Conservation (phyloP, 2,797 vertebrate species). For the Yasuhikotakia modesta region DNA sequence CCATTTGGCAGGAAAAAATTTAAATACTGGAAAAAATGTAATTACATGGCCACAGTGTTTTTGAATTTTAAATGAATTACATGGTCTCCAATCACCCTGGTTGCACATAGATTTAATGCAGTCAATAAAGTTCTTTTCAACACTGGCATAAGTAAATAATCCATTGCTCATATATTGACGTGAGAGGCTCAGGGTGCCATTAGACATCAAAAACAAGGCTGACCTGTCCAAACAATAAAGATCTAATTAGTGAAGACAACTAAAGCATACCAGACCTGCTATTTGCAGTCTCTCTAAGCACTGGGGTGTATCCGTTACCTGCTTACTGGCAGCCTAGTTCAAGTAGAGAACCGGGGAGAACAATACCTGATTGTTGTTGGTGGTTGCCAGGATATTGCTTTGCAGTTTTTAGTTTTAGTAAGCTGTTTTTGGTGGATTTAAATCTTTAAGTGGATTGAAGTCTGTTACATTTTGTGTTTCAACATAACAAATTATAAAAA, state of each 20-base stretch:
- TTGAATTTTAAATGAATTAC: too few relatives aligned
- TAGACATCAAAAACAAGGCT: conserved; percentile 68
- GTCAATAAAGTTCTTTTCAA: conserved; percentile 63
- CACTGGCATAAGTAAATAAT: conserved; percentile 63
- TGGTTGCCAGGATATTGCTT: too few relatives aligned
- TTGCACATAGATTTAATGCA: conserved; percentile 33
- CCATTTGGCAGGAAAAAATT: too few relatives aligned
- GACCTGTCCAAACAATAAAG: conserved; percentile 66
- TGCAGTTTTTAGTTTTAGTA: too few relatives aligned
- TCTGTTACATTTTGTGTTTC: too few relatives aligned
- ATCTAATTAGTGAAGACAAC: conserved; percentile 72
- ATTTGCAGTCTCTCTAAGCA: conserved; percentile 53
- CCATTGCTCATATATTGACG: conserved; percentile 62
- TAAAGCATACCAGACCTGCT: conserved; percentile 58
- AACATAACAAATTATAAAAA: too few relatives aligned
- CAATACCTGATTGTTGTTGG: too few relatives aligned
- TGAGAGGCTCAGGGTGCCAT: conserved; percentile 54
- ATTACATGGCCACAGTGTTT: too few relatives aligned
- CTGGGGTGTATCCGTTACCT: conserved; percentile 64
- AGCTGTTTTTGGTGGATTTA: too few relatives aligned
- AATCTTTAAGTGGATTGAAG: too few relatives aligned
- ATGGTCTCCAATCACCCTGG: conserved; percentile 15
- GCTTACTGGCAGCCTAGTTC: conserved; percentile 65
- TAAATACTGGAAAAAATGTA: too few relatives aligned
- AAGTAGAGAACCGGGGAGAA: conserved; percentile 61